phyloP scores from a whole-genome alignment of 2,888 invertebrate genomes.

The Apamea epomidion region DNA sequence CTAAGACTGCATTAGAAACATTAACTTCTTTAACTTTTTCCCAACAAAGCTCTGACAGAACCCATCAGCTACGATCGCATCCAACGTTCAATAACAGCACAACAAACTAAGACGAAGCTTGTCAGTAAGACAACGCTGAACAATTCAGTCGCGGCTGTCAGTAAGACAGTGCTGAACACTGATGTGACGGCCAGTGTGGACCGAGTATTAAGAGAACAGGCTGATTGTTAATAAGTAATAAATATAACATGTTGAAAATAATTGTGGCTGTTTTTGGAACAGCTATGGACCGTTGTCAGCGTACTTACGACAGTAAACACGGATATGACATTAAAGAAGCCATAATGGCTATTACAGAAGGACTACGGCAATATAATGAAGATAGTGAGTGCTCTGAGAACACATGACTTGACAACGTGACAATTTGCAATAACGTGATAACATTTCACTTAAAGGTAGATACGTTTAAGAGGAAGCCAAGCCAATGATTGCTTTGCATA shows the following conservation, averaged over 20 bases:
- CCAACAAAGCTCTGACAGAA: conserved; percentile 16
- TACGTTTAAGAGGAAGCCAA: too few species aligned
- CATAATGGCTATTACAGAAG: not conserved
- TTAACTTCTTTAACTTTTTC: conserved; percentile 5
- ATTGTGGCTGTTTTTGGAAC: not conserved
- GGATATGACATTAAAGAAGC: not conserved
- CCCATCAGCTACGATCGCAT: conserved; percentile 51
- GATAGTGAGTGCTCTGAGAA: not conserved
- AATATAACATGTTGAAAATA: not conserved
- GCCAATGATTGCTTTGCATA: too few species aligned
- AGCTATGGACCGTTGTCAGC: not conserved
- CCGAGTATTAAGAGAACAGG: conserved; percentile 56
- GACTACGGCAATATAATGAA: not conserved
- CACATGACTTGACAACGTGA: not conserved
- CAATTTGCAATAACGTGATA: not conserved
- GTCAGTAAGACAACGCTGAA: conserved; percentile 76
- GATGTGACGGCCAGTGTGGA: conserved; percentile 77
- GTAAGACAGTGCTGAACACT: conserved; percentile 79
- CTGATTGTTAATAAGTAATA: not conserved
- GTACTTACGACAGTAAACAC: not conserved
- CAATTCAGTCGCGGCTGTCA: conserved; percentile 87
- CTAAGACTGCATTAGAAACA: not conserved
- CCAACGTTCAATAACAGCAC: conserved; percentile 72
- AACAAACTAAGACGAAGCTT: conserved; percentile 75
- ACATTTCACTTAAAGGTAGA: not conserved